Percentiles rank a stretch among this genome's conserved stretches.
Evolutionary conservation across 1,140 invertebrate genomes (phyloP).

Genomic region (Tetragnatha versicolor): DNA sequence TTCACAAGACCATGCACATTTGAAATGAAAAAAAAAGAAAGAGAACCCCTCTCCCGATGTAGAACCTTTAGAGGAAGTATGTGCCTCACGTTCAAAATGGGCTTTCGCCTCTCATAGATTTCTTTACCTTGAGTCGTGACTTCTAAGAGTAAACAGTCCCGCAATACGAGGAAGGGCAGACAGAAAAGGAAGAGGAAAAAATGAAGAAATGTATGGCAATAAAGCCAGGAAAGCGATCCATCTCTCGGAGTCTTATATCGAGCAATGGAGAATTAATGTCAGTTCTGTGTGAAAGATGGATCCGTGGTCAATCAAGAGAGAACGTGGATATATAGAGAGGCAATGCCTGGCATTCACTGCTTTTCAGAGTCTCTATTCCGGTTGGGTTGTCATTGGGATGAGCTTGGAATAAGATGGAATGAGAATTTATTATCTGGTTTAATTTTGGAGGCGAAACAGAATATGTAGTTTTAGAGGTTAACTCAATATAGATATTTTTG

Average conservation of each 20-base stretch:
- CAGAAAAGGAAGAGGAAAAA: slow-evolving; percentile 3
- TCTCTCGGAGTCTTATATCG: slow-evolving; percentile 30
- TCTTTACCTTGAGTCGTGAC: slow-evolving; percentile 7
- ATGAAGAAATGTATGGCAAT: neutral
- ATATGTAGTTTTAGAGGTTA: too few relatives aligned
- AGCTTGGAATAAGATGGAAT: too few relatives aligned
- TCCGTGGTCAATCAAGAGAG: slow-evolving; percentile 31
- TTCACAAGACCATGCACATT: too few relatives aligned
- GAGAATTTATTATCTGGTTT: too few relatives aligned
- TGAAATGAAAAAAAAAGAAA: too few relatives aligned
- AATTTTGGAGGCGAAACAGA: too few relatives aligned
- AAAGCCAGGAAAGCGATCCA: slow-evolving; percentile 20
- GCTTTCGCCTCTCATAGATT: neutral
- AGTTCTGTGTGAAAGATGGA: slow-evolving; percentile 8
- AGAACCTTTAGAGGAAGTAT: too few relatives aligned
- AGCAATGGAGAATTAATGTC: slow-evolving; percentile 41
- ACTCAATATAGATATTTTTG: too few relatives aligned
- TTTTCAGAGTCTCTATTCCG: too few relatives aligned
- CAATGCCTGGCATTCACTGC: too few relatives aligned
- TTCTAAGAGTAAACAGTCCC: slow-evolving; percentile 4
- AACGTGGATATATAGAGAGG: slow-evolving; percentile 23
- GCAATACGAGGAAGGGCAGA: neutral
- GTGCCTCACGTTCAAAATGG: slow-evolving; percentile 14
- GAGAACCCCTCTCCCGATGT: too few relatives aligned
- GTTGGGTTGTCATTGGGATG: too few relatives aligned